Base-by-base conservation (phyloP, 2,113 vertebrate species). In the Anser brachyrhynchus region DNA sequence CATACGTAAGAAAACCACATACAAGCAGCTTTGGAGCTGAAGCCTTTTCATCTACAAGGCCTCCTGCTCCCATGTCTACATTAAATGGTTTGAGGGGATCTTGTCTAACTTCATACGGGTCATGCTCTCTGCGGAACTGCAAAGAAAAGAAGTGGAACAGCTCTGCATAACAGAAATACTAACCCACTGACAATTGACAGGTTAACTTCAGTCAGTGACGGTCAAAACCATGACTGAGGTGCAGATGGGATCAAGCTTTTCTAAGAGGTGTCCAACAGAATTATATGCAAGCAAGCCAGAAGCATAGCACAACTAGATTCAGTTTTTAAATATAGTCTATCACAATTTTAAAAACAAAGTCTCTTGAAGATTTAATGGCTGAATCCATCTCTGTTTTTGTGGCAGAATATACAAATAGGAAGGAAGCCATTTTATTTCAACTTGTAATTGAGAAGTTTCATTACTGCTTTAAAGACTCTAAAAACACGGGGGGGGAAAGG, bases 141-240 rank as follows among this genome's bases (percentile, higher is more conserved):
- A 86, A 69, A 54, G 4, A 8, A 89, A 52, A 87, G 22, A 65
- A 46, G 7, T 52, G 51, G 39, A 61, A 3, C 5, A 1, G 33
- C 28, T 84, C 73, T 29, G 11, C 4, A 1, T 62, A 65, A 87
- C n/a, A 74, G 28, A 39, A 72, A 3, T 0, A 0, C 43, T 65
- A 80, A 65, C 15, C 67, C n/a, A 39, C 39, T 0, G 0, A n/a
- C 9, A 57, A 57, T 11, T 33, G 49, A 58, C 28, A 85, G 23
- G 13, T 39, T 51, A 52, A 26, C 14, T 67, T 89, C 6, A 61
- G 43, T 29, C 55, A 85, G 14, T 21, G 18, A 18, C 9, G 78
- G 17, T 13, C 46, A 92, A 70, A 86, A 44, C 39, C 18, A 39
- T 6, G 11, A 13, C 57, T 5, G 21, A 84, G 51, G 44, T 41